phyloP scores from a whole-genome alignment of 1,140 invertebrate genomes.

The Zaprionus inermis region DNA sequence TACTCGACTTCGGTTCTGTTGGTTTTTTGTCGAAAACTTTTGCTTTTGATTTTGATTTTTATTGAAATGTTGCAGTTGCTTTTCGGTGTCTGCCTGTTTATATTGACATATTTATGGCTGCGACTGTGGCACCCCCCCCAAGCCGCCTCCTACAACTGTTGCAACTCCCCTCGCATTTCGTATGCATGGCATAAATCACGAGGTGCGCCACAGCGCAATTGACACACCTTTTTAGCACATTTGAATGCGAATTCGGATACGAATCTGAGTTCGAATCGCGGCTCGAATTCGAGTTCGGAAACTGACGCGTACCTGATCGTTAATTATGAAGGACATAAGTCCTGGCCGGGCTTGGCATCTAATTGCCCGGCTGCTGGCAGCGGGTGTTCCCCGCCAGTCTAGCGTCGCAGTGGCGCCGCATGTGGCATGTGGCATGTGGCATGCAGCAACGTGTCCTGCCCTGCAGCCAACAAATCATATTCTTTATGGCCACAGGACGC shows the following conservation, averaged over 20 bases:
- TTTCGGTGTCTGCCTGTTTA: conserved; percentile 62
- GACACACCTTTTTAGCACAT: conserved; percentile 74
- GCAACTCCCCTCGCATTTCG: conserved; percentile 43
- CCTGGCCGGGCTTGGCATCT: conserved; percentile 23
- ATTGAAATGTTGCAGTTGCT: conserved; percentile 68
- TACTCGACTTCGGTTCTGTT: not conserved
- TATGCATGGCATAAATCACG: conserved; percentile 74
- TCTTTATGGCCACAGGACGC: conserved; percentile 25
- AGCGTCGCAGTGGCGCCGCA: conserved; percentile 7
- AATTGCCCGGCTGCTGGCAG: conserved; percentile 26
- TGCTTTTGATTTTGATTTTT: conserved; percentile 76
- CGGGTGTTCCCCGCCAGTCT: conserved; percentile 11
- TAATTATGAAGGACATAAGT: conserved; percentile 43
- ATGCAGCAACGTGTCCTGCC: conserved; percentile 10
- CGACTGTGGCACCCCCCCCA: conserved; percentile 25
- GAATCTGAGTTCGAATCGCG: conserved; percentile 10
- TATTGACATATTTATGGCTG: conserved; percentile 79
- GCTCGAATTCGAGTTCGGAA: not conserved
- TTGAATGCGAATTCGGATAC: conserved; percentile 48
- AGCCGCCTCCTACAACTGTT: not conserved
- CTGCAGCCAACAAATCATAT: conserved; percentile 28
- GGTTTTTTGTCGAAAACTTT: conserved; percentile 40
- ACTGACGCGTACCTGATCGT: conserved; percentile 23
- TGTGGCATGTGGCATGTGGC: conserved; percentile 16
- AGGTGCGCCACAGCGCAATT: conserved; percentile 57